A percentile compares a stretch with the other conserved stretches of the same genome.
Evolutionary conservation across 2,113 vertebrate species (phyloP).

Genomic region (Egretta garzetta): DNA sequence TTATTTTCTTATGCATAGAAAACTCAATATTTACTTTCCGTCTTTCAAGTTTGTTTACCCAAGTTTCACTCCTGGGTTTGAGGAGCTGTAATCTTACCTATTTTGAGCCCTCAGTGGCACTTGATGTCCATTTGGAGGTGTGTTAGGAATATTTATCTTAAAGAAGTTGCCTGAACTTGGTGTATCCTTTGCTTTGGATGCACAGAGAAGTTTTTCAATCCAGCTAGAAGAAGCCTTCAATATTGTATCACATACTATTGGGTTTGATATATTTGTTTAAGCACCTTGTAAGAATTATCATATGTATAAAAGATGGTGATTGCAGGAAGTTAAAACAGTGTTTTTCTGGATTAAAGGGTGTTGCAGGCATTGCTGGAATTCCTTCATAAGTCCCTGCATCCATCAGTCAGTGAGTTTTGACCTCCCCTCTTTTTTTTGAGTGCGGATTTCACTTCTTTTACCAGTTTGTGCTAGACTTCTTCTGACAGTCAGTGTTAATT

Average conservation of each 20-base stretch:
- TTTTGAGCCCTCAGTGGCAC: background rate
- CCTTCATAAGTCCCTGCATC: background rate
- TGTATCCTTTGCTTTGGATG: background rate
- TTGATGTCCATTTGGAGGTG: background rate
- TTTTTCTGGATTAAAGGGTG: background rate
- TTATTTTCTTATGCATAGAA: background rate
- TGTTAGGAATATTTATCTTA: background rate
- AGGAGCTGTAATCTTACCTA: background rate
- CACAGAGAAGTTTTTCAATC: background rate
- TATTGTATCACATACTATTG: background rate
- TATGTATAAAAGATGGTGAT: background rate
- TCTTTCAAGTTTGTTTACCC: background rate
- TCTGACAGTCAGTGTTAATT: background rate
- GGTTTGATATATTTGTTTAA: background rate
- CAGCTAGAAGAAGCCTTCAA: background rate
- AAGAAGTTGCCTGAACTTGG: background rate
- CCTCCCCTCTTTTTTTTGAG: background rate
- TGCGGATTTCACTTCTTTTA: background rate
- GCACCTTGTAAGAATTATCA: background rate
- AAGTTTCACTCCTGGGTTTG: background rate
- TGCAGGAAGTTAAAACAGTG: background rate
- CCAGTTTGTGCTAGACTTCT: background rate
- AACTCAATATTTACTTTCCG: background rate
- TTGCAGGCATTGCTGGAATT: slow-evolving; percentile 37
- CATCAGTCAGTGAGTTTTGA: background rate